Evolutionary conservation across 2,888 invertebrate species (phyloP).

Genomic region (Poecilobothrus nobilitatus): DNA sequence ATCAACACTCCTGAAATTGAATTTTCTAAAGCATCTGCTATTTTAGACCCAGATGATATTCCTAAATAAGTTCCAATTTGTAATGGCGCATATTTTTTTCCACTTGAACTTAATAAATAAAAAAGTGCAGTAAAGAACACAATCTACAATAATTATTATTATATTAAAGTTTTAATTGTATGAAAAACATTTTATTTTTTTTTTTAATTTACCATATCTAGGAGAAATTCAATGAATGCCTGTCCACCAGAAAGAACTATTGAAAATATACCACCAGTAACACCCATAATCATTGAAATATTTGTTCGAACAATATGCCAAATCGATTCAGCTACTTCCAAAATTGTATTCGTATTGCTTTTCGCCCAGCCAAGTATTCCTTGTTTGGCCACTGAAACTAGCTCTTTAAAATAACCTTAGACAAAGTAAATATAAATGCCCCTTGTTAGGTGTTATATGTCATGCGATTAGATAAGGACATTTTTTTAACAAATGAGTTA

Average conservation of each 20-base stretch:
- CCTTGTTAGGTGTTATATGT: not conserved
- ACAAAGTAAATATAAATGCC: conserved; percentile 33
- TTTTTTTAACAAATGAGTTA: conserved; percentile 12
- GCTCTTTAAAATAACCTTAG: conserved; percentile 45
- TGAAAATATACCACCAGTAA: conserved; percentile 79
- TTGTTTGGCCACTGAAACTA: conserved; percentile 45
- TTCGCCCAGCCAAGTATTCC: conserved; percentile 74
- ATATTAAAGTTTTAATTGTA: conserved; percentile 8
- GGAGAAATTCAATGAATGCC: conserved; percentile 77
- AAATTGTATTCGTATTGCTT: conserved; percentile 81
- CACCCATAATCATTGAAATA: conserved; percentile 73
- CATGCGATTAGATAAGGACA: not conserved
- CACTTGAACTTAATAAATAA: conserved; percentile 83
- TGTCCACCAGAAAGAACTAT: conserved; percentile 80
- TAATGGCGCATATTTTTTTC: conserved; percentile 83
- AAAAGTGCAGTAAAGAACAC: conserved; percentile 96
- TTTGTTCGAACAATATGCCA: conserved; percentile 92
- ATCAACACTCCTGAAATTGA: conserved; percentile 91
- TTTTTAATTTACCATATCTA: conserved; percentile 61
- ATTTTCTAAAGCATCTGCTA: conserved; percentile 75
- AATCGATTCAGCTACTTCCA: conserved; percentile 75
- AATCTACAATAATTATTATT: conserved; percentile 52
- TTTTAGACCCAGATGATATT: conserved; percentile 65
- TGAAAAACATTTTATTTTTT: not conserved
- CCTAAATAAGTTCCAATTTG: conserved; percentile 77